A percentile compares a stretch with the other conserved stretches of the same genome.
phyloP scores from a whole-genome alignment of 2,888 invertebrate species.

The Agrochola macilenta region DNA sequence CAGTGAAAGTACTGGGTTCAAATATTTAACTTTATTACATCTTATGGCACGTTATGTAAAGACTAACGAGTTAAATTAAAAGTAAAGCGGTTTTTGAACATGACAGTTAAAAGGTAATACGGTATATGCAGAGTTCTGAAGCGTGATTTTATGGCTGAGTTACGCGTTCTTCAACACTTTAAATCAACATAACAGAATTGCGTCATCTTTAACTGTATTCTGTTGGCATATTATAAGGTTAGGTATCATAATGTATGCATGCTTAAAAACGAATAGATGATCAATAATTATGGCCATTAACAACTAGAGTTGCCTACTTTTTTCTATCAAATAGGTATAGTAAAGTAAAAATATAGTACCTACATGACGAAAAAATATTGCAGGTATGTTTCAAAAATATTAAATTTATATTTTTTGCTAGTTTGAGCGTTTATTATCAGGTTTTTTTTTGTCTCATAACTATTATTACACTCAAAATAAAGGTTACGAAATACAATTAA shows the following conservation, averaged over 20 bases:
- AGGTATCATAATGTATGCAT: background rate
- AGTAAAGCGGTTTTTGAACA: slow-evolving; percentile 3
- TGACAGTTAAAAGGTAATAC: background rate
- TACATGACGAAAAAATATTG: too few species aligned
- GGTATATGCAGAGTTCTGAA: background rate
- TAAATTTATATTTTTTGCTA: too few species aligned
- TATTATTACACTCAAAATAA: too few species aligned
- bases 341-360: too few species aligned
- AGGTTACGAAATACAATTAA: too few species aligned
- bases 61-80: slow-evolving; percentile 10
- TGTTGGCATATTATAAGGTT: background rate
- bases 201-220: background rate
- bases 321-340: too few species aligned
- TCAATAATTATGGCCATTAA: background rate
- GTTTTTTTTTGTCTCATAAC: too few species aligned
- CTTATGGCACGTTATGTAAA: slow-evolving; percentile 44
- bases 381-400: too few species aligned
- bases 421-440: too few species aligned
- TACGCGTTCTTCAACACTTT: background rate
- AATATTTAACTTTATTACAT: slow-evolving; percentile 56
- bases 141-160: background rate
- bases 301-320: too few species aligned
- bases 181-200: too few species aligned
- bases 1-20: slow-evolving; percentile 62
- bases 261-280: background rate